Base-by-base conservation (phyloP, 2,113 vertebrate genomes). In the Phasianus colchicus region DNA sequence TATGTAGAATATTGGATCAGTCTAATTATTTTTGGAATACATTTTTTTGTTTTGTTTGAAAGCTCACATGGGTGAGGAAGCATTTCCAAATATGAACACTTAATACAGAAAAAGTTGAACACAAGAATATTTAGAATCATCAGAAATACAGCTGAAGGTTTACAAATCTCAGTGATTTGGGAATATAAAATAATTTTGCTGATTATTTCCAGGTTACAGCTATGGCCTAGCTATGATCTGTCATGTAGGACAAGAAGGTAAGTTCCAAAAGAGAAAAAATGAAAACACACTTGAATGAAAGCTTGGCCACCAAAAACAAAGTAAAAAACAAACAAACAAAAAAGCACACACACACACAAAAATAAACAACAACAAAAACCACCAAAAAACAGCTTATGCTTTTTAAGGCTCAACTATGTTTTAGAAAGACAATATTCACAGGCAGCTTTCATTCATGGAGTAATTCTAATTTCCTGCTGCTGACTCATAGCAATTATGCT, bases 401-500 rank as follows among this genome's bases (percentile, higher is more conserved):
- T 84, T 25, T 60, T 81, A 92, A 89, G 1, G 7, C 65, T 89
- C 45, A n/a, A 47, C 69, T 74, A 47, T 74, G 64, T 40, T 75
- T 67, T 71, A 81, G 81, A 94, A 92, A 82, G 19, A 45, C 5
- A 16, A 14, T 22, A 82, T 43, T 93, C 77, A 81, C 27, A 77
- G 60, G 45, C 38, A 95, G 84, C 43, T 95, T 91, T 81, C 25
- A 0, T 75, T 89, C 81, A 86, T 52, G 47, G 76, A 94, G n/a
- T 0, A 13, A 45, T 92, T 91, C 66, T 70, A 75, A 93, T 87
- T 92, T 93, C 78, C 93, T 84, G 34, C 43, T 89, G 74, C 87
- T 96, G 94, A 95, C 84, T 87, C 84, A 95, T n/a, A 72, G 84
- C 89, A 95, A 93, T 91, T 91, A 92, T 92, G 60, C 27, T 38